Evolutionary conservation across 2,113 vertebrate genomes (phyloP).

Genomic region (Malurus alboscapulatus): DNA sequence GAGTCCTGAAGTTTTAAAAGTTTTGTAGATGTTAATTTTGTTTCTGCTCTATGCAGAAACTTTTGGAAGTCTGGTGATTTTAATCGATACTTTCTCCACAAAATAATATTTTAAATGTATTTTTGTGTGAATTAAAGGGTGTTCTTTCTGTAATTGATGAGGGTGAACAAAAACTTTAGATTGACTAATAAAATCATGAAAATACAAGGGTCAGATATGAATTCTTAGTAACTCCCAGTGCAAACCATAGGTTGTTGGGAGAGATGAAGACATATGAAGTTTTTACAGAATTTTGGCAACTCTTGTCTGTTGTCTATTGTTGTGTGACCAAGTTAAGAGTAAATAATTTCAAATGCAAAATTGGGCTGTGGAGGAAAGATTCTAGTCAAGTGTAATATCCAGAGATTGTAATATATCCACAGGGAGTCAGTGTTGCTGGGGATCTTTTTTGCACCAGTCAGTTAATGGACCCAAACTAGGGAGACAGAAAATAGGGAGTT

Average conservation of each 20-base stretch:
- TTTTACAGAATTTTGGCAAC: slow-evolving; percentile 1
- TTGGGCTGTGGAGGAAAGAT: neutral
- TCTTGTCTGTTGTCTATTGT: neutral
- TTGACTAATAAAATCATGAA: neutral
- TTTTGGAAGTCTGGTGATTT: neutral
- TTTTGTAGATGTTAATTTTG: neutral
- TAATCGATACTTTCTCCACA: neutral
- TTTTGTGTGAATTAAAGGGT: neutral
- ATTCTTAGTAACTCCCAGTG: neutral
- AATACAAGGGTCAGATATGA: neutral
- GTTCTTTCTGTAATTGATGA: neutral
- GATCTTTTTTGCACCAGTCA: slow-evolving; percentile 16
- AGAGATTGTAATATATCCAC: slow-evolving; percentile 5
- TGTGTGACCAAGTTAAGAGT: neutral
- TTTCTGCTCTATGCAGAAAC: neutral
- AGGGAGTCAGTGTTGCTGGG: slow-evolving; percentile 35
- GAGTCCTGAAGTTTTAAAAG: neutral
- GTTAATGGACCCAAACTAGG: slow-evolving; percentile 50
- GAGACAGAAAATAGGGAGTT: slow-evolving; percentile 45
- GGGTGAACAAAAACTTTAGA: neutral
- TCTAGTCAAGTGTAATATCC: neutral
- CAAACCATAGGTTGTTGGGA: neutral
- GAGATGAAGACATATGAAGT: neutral
- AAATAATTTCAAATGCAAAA: slow-evolving; percentile 2
- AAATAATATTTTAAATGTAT: neutral